These are phyloP conservation scores for Bellardia pandia DNA, from an alignment of 2,888 invertebrate genomes.

Conservation along the genomic window DNA sequence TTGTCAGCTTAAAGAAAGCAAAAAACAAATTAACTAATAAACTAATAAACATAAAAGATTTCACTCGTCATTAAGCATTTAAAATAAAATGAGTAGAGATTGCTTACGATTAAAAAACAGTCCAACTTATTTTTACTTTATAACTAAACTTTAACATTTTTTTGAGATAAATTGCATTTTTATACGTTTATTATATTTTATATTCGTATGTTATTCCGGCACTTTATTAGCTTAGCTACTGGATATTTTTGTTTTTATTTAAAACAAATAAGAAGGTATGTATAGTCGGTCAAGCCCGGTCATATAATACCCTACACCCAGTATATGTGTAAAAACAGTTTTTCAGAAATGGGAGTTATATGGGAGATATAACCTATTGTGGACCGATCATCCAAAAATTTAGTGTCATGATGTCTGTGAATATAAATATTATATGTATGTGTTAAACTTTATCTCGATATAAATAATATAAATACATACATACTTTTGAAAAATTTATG, in stretches of 20 bases:
- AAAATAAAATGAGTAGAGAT: neutral
- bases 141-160: neutral
- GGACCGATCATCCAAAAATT: too few species aligned
- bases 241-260: neutral
- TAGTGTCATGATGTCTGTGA: too few species aligned
- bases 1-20: neutral
- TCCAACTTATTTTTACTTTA: neutral
- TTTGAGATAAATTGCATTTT: constrained; percentile 5
- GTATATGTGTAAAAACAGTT: too few species aligned
- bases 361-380: too few species aligned
- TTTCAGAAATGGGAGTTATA: too few species aligned
- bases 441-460: too few species aligned
- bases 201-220: neutral
- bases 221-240: neutral
- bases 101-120: neutral
- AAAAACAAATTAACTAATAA: neutral
- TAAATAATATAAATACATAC: too few species aligned
- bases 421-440: too few species aligned
- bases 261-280: too few species aligned
- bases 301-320: too few species aligned
- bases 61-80: neutral
- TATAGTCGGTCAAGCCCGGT: too few species aligned
- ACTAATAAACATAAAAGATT: neutral
- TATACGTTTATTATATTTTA: neutral
- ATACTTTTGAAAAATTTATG: too few species aligned